These are phyloP conservation scores for Microcebus murinus DNA, from an alignment of 2,113 vertebrate genomes.

Conservation along the genomic window DNA sequence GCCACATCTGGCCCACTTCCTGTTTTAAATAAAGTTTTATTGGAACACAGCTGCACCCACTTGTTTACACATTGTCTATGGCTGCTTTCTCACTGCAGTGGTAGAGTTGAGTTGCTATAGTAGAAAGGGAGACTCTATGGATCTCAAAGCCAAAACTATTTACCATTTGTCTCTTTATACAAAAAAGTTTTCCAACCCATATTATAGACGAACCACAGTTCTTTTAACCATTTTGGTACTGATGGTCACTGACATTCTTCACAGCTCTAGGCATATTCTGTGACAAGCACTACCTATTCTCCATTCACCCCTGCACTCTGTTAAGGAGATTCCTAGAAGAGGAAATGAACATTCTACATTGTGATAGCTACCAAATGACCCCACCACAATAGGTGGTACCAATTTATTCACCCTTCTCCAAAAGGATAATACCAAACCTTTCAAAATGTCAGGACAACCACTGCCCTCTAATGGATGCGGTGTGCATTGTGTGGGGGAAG, in stretches of 20 bases:
- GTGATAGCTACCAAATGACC: no score
- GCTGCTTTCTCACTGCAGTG: not conserved
- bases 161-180: not conserved
- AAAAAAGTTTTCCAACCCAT: not conserved
- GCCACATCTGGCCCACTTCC: not conserved
- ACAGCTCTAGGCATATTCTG: rapidly evolving
- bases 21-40: not conserved
- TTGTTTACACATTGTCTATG: not conserved
- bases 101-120: not conserved
- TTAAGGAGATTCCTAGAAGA: not conserved
- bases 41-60: not conserved
- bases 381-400: no score
- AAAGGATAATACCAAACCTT: not conserved
- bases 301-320: rapidly evolving
- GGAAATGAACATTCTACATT: rapidly evolving
- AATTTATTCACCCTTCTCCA: no score
- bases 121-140: not conserved
- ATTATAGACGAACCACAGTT: not conserved
- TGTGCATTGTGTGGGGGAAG: no score
- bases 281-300: not conserved
- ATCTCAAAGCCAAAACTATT: not conserved
- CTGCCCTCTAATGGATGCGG: not conserved
- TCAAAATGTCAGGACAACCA: not conserved
- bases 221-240: not conserved
- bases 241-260: not conserved